Evolutionary conservation across 1,140 invertebrate species (phyloP), one percentile per base, ranked within the genome.

Genomic region (Holcopasites calliopsidis): DNA sequence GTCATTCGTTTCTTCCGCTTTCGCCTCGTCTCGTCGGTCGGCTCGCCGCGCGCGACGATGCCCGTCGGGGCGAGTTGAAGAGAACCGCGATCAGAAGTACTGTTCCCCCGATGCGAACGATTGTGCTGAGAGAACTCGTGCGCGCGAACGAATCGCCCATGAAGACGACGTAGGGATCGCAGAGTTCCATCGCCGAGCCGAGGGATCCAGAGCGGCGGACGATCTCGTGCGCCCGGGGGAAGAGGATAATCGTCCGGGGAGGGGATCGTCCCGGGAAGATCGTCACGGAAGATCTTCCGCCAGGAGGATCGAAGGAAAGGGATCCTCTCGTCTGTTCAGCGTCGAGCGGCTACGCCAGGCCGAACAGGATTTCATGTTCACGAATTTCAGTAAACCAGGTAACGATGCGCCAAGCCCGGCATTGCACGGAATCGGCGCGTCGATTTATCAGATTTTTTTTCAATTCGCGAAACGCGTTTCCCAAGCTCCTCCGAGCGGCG

Each of bases 381-480:
- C 85, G 88, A 88, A 88, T 90, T 88, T 85, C 82, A 85, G 77
- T 85, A 87, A 82, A 88, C 81, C 89, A 91, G 90, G 90, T 91
- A 91, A 91, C 85, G 66, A 83, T 79, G 64, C 76, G 74, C 54
- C 69, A 28, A 38, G 73, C n/a, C 21, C 76, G 54, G 40, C 42
- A n/a, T n/a, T 44, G 23, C 66, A 74, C 75, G 76, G 75, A 42
- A 62, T 62, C 49, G 65, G 52, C 77, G 72, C 65, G 42, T 79
- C 82, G 76, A 35, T 77, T 61, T 72, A n/a, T 65, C 33, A 62
- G 55, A 80, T 47, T 26, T 18, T 26, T n/a, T n/a, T n/a, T n/a
- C n/a, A n/a, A 3, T 3, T 26, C 64, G 72, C 23, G 70, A 13
- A 33, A 21, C 64, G 72, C 64, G 62, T 31, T 6, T 23, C 62